A percentile compares a stretch with the other conserved stretches of the same genome.
phyloP scores from a whole-genome alignment of 2,797 vertebrate genomes.

The Podargus strigoides region DNA sequence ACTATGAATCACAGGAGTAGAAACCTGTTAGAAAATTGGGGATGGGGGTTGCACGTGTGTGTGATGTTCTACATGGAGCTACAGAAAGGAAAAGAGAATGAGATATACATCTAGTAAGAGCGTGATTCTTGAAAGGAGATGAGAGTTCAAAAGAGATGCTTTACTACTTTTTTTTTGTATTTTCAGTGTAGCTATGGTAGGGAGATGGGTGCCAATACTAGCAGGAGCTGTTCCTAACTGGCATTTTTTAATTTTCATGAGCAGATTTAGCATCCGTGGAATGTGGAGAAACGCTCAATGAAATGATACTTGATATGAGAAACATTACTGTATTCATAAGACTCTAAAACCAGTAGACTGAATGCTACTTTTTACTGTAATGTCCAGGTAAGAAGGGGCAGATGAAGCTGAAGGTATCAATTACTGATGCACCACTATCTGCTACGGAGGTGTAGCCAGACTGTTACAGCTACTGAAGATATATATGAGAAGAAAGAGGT shows the following conservation, averaged over 20 bases:
- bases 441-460: neutral
- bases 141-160: neutral
- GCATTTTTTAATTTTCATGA: neutral
- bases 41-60: fast-evolving
- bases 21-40: neutral
- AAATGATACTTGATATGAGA: neutral
- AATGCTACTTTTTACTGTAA: neutral
- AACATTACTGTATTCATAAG: neutral
- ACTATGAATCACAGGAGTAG: neutral
- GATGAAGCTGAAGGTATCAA: neutral
- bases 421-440: neutral
- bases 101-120: neutral
- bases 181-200: neutral
- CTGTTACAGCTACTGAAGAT: neutral
- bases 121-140: neutral
- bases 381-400: neutral
- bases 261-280: neutral
- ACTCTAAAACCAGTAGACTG: neutral
- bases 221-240: neutral
- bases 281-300: neutral
- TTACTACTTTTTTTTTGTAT: no score
- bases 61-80: neutral
- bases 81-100: neutral
- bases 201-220: neutral
- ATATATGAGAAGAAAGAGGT: neutral